Evolutionary conservation across 1,140 invertebrate species (phyloP).

Genomic region (Sycophaga agraensis): DNA sequence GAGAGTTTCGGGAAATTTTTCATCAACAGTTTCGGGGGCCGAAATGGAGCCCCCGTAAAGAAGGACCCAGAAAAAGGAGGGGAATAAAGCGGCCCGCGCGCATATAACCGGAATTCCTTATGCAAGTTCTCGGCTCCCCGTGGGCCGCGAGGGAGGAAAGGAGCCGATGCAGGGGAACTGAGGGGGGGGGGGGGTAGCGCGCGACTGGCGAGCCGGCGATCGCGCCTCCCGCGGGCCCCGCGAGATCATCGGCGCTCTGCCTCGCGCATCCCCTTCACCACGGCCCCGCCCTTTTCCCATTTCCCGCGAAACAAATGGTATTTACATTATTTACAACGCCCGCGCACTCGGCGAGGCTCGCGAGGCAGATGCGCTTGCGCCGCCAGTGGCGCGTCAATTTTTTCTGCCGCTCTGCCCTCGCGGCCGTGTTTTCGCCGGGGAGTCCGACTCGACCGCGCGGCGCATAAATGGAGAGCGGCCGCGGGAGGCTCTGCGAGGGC

Average conservation of each 20-base stretch:
- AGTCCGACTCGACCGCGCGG: background rate
- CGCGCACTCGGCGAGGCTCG: background rate
- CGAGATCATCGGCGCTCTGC: background rate
- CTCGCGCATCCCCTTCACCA: background rate
- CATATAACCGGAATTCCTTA: background rate
- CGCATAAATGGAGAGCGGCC: background rate
- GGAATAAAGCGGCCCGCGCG: too few relatives aligned
- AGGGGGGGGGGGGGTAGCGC: too few relatives aligned
- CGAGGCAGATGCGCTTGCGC: too few relatives aligned
- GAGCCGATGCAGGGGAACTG: background rate
- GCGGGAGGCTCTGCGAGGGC: background rate
- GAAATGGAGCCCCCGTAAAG: too few relatives aligned
- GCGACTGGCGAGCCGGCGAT: too few relatives aligned
- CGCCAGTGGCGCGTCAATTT: too few relatives aligned
- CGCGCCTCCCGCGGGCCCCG: too few relatives aligned
- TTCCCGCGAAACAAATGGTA: background rate
- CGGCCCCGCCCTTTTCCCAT: background rate
- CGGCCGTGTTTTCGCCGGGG: too few relatives aligned
- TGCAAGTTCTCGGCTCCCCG: slow-evolving; percentile 15
- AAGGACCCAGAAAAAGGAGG: too few relatives aligned
- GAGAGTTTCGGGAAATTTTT: too few relatives aligned
- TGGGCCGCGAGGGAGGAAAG: background rate
- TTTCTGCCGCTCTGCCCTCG: too few relatives aligned
- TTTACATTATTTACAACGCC: slow-evolving; percentile 12
- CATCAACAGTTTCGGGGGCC: too few relatives aligned